A percentile compares a stretch with the other conserved stretches of the same genome.
These are phyloP conservation scores for Tipula vernalis DNA, from an alignment of 2,888 invertebrate species.

Conservation along the genomic window DNA sequence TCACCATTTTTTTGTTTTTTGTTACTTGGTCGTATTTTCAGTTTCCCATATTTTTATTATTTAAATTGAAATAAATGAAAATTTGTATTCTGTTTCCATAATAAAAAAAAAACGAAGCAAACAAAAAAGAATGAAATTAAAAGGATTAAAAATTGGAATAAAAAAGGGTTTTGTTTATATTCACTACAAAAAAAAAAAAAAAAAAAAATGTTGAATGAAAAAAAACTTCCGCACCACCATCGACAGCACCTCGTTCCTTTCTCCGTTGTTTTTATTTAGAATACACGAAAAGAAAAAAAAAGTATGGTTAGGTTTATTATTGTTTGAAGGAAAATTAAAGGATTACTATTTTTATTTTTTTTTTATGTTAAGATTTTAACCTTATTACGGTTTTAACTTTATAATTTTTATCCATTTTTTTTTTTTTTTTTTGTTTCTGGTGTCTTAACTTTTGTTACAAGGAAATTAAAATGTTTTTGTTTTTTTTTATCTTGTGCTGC, in stretches of 20 bases:
- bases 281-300: background rate
- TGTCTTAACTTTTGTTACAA: background rate
- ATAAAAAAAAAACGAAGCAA: background rate
- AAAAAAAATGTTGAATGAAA: background rate
- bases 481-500: background rate
- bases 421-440: background rate
- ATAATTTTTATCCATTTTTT: constrained; percentile 4
- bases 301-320: background rate
- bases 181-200: background rate
- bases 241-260: background rate
- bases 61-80: background rate
- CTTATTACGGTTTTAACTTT: constrained; percentile 4
- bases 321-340: background rate
- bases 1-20: background rate
- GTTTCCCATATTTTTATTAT: constrained; percentile 4
- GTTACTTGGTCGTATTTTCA: background rate
- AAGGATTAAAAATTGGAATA: constrained; percentile 4
- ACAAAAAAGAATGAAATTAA: background rate
- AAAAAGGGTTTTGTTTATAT: background rate
- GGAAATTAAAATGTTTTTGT: background rate
- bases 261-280: background rate
- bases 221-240: background rate
- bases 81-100: background rate
- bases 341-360: background rate
- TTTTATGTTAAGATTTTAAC: background rate